These are phyloP conservation scores for Oedothorax gibbosus DNA, from an alignment of 1,140 invertebrate species.

Conservation along the genomic window DNA sequence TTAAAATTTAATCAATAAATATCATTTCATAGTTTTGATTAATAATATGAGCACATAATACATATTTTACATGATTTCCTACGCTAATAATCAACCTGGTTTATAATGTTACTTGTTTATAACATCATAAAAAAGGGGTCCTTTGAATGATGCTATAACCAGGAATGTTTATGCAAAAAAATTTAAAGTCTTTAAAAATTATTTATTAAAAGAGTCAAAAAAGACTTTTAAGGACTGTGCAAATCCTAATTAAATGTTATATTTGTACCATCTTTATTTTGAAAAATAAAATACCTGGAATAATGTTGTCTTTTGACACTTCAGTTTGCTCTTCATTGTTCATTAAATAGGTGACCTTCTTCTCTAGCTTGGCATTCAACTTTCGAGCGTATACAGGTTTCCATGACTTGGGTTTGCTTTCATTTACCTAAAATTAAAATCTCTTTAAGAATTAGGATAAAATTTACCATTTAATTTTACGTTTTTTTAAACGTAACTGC, in stretches of 20 bases:
- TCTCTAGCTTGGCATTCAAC: slow-evolving; percentile 66
- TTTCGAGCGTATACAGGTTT: slow-evolving; percentile 70
- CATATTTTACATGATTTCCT: no score
- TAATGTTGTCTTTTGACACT: slow-evolving; percentile 69
- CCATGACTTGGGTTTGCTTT: slow-evolving; percentile 64
- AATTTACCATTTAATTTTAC: neutral
- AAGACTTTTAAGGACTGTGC: neutral
- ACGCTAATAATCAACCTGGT: no score
- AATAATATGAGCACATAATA: no score
- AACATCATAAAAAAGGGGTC: no score
- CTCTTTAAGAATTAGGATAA: neutral
- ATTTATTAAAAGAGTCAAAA: no score
- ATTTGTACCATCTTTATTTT: neutral
- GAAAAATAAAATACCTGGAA: slow-evolving; percentile 66
- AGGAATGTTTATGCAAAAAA: no score
- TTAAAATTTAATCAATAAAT: no score
- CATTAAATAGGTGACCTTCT: slow-evolving; percentile 68
- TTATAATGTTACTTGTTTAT: no score
- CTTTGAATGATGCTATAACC: no score
- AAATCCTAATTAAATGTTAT: neutral
- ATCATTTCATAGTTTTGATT: no score
- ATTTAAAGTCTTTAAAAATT: no score
- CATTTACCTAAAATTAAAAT: slow-evolving; percentile 32
- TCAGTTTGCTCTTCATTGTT: slow-evolving; percentile 69
- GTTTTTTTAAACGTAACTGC: neutral